Percentiles rank a stretch among this genome's conserved stretches.
Conservation (phyloP, 2,797 vertebrate species). For the Nothura maculosa region DNA sequence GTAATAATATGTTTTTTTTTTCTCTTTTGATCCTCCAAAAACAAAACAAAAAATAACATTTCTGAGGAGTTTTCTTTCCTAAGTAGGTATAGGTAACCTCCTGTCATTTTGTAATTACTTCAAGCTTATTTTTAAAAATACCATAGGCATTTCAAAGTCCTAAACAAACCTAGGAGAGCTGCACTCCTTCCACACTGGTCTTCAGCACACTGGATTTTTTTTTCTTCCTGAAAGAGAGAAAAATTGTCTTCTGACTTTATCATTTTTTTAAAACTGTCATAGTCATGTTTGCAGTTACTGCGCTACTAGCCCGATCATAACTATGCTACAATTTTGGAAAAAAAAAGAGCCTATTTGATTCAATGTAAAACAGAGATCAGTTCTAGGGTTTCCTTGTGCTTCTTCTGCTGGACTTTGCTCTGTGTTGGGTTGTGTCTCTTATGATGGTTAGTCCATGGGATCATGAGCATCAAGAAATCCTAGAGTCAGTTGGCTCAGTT, state of each 20-base stretch:
- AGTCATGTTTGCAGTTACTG: neutral
- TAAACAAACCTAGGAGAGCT: neutral
- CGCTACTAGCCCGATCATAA: neutral
- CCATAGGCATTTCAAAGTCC: neutral
- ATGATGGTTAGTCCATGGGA: neutral
- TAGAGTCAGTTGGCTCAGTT: neutral
- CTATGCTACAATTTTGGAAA: neutral
- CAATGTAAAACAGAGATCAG: neutral
- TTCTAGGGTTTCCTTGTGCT: accelerated
- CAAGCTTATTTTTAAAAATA: neutral
- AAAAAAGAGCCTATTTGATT: neutral
- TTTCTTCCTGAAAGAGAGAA: neutral
- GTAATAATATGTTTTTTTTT: neutral
- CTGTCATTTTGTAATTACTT: neutral
- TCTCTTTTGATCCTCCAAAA: neutral
- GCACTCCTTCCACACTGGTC: neutral
- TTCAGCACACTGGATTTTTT: neutral
- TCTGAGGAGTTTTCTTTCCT: neutral
- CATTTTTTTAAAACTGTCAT: neutral
- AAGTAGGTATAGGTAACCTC: neutral
- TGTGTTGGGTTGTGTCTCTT: neutral
- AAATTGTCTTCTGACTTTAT: neutral
- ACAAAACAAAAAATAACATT: neutral
- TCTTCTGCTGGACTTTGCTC: neutral
- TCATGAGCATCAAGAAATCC: neutral